Evolutionary conservation across 2,888 invertebrate species (phyloP).

Genomic region (Chrysotoxum bicinctum): DNA sequence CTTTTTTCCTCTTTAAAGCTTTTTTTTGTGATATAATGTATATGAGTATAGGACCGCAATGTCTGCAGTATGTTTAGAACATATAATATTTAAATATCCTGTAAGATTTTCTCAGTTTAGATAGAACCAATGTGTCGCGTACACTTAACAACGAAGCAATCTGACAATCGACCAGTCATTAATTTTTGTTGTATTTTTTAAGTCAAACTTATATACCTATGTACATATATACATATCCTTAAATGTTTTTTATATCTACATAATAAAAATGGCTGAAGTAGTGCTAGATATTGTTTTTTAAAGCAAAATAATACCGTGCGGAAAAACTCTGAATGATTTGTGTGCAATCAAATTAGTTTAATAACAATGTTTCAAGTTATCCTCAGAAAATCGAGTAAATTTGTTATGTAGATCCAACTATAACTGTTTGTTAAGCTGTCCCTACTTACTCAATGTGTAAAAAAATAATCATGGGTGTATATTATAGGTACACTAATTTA

Average conservation of each 20-base stretch:
- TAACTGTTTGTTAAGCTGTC: neutral
- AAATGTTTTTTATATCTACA: neutral
- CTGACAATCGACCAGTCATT: conserved; percentile 43
- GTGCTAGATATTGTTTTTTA: neutral
- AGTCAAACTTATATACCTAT: neutral
- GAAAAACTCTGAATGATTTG: neutral
- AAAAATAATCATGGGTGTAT: neutral
- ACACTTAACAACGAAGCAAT: conserved; percentile 43
- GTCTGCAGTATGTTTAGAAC: conserved; percentile 7
- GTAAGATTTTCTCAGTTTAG: conserved; percentile 41
- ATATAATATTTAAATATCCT: conserved; percentile 25
- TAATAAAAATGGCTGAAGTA: neutral
- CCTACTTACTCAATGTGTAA: neutral
- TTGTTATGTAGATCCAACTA: neutral
- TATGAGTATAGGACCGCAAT: conserved; percentile 1
- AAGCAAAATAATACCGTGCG: neutral
- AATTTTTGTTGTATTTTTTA: conserved; percentile 4
- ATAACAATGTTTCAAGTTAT: neutral
- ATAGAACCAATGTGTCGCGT: conserved; percentile 29
- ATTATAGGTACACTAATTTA: neutral
- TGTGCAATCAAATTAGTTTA: neutral
- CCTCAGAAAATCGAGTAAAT: neutral
- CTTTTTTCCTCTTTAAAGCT: neutral
- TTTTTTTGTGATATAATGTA: neutral
- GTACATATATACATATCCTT: neutral